Conservation (phyloP, 2,797 vertebrate species). For the Nannoperca australis region DNA sequence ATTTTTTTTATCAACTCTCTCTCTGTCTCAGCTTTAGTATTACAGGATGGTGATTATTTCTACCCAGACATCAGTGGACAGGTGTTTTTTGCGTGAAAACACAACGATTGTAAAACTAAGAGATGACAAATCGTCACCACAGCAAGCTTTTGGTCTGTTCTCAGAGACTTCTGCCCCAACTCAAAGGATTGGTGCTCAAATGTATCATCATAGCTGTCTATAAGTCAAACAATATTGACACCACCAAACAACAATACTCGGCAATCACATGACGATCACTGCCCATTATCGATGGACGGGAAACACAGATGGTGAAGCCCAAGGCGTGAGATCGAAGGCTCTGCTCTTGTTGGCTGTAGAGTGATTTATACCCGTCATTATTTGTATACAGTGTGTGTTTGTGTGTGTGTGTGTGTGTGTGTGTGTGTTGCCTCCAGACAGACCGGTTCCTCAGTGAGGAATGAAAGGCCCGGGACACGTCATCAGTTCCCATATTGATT, state of each 20-base stretch:
- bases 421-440: conserved; percentile 59
- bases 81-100: neutral
- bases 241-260: neutral
- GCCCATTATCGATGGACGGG: conserved; percentile 62
- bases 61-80: neutral
- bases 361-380: conserved; percentile 71
- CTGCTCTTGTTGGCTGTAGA: conserved; percentile 48
- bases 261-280: conserved; percentile 62
- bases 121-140: neutral
- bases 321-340: conserved; percentile 60
- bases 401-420: conserved; percentile 50
- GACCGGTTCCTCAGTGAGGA: conserved; percentile 69
- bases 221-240: neutral
- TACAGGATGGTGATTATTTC: conserved; percentile 10
- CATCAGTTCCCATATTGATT: conserved; percentile 85
- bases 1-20: conserved; percentile 18
- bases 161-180: neutral
- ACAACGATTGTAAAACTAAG: neutral
- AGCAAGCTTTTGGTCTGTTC: neutral
- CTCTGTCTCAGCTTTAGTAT: neutral
- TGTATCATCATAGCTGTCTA: neutral
- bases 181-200: neutral
- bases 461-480: conserved; percentile 71
- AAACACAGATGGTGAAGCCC: conserved; percentile 59
- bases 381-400: conserved; percentile 46